phyloP scores from a whole-genome alignment of 2,797 vertebrate species.

The Propithecus perrieri region DNA sequence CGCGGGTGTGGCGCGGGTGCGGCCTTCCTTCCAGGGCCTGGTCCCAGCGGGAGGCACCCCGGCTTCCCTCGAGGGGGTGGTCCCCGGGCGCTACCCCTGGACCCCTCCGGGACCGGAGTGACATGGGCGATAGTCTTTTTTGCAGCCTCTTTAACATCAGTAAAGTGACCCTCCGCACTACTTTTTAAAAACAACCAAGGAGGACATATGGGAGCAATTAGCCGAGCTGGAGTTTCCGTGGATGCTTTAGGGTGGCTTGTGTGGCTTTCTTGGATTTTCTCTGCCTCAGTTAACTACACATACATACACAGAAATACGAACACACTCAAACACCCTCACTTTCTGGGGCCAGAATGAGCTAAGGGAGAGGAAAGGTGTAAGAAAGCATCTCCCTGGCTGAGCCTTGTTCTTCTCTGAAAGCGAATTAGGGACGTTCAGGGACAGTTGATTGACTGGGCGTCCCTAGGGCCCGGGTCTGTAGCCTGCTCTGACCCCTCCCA shows the following conservation, averaged over 20 bases:
- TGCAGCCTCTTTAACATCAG: slow-evolving; percentile 8
- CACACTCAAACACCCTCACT: neutral
- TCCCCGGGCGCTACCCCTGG: neutral
- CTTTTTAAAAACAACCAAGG: slow-evolving; percentile 48
- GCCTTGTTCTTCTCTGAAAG: neutral
- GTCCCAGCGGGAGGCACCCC: neutral
- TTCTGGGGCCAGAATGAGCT: slow-evolving; percentile 26
- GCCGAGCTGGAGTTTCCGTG: slow-evolving; percentile 62
- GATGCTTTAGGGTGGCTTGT: slow-evolving; percentile 64
- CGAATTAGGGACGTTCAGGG: neutral
- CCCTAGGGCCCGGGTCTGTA: neutral
- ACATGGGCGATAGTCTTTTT: neutral
- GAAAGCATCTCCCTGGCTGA: neutral
- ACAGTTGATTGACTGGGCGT: neutral
- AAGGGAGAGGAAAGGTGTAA: neutral
- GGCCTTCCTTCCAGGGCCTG: too few relatives aligned
- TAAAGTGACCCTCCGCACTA: slow-evolving; percentile 35
- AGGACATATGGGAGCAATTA: slow-evolving; percentile 81
- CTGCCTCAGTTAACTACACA: slow-evolving; percentile 8
- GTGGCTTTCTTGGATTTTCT: slow-evolving; percentile 61
- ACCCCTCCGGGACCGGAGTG: neutral
- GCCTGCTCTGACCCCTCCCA: neutral
- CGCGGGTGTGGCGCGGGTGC: neutral
- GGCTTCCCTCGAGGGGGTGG: neutral
- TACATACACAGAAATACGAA: neutral